Conservation (phyloP, 2,888 invertebrate genomes). For the Therioaphis trifolii region DNA sequence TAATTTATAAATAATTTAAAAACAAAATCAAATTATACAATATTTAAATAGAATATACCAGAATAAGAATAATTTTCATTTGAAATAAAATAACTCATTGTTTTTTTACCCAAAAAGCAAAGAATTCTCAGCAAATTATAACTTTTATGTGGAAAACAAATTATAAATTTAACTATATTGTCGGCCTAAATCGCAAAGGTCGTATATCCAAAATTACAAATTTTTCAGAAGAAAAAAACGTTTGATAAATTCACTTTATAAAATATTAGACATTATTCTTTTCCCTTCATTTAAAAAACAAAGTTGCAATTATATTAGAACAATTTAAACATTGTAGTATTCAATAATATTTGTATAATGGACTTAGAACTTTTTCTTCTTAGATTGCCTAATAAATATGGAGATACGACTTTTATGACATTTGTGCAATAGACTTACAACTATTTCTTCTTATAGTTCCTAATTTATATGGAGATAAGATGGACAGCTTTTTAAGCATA, state of each 20-base stretch:
- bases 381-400: slow-evolving; percentile 31
- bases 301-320: background rate
- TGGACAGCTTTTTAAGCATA: background rate
- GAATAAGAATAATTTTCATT: background rate
- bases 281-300: slow-evolving; percentile 19
- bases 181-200: slow-evolving; percentile 13
- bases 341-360: background rate
- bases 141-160: too few relatives aligned
- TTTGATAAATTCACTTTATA: background rate
- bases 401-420: slow-evolving; percentile 24
- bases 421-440: slow-evolving; percentile 5
- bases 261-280: slow-evolving; percentile 24
- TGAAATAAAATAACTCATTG: too few relatives aligned
- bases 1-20: background rate
- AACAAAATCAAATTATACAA: background rate
- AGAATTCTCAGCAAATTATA: too few relatives aligned
- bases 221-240: slow-evolving; percentile 35
- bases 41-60: background rate
- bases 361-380: slow-evolving; percentile 19
- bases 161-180: background rate
- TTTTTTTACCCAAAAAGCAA: too few relatives aligned
- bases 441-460: slow-evolving; percentile 1
- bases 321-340: background rate
- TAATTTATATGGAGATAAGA: slow-evolving; percentile 10
- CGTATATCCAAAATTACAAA: slow-evolving; percentile 28